A percentile compares a stretch with the other conserved stretches of the same genome.
phyloP scores from a whole-genome alignment of 2,888 invertebrate species.

The Drosophila robusta region DNA sequence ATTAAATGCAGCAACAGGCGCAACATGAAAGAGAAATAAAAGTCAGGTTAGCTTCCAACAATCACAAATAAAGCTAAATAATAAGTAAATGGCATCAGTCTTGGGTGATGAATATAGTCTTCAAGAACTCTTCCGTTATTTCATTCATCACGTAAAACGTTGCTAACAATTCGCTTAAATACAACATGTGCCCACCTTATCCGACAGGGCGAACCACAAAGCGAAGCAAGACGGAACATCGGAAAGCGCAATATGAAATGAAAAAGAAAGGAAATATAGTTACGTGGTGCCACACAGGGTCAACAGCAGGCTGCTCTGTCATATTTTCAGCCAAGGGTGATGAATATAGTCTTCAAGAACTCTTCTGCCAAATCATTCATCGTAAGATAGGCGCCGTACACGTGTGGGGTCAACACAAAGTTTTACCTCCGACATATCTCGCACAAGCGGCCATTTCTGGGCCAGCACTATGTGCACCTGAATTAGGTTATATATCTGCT shows the following conservation, averaged over 20 bases:
- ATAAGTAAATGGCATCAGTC: constrained; percentile 68
- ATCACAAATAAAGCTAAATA: no score
- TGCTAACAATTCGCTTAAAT: neutral
- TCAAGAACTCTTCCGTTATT: constrained; percentile 84
- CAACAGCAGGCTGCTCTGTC: neutral
- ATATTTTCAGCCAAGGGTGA: constrained; percentile 83
- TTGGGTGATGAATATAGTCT: constrained; percentile 85
- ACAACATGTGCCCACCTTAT: constrained; percentile 53
- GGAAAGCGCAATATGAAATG: constrained; percentile 40
- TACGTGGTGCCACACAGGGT: neutral
- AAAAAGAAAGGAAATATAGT: constrained; percentile 18
- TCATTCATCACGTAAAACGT: constrained; percentile 77
- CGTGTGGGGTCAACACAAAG: constrained; percentile 51
- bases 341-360: constrained; percentile 85
- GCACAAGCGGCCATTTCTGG: constrained; percentile 14
- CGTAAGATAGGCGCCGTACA: constrained; percentile 66
- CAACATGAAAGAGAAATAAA: constrained; percentile 34
- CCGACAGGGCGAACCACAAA: neutral
- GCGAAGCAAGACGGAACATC: constrained; percentile 31
- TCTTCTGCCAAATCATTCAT: constrained; percentile 84
- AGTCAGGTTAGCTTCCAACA: constrained; percentile 19
- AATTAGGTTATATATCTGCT: constrained; percentile 3
- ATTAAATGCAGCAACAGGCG: constrained; percentile 8
- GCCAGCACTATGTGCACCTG: constrained; percentile 19
- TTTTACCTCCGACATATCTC: constrained; percentile 61